A percentile compares a stretch with the other conserved stretches of the same genome.
These are phyloP conservation scores for Lacanobia oleracea DNA, from an alignment of 2,888 invertebrate genomes.

Conservation along the genomic window DNA sequence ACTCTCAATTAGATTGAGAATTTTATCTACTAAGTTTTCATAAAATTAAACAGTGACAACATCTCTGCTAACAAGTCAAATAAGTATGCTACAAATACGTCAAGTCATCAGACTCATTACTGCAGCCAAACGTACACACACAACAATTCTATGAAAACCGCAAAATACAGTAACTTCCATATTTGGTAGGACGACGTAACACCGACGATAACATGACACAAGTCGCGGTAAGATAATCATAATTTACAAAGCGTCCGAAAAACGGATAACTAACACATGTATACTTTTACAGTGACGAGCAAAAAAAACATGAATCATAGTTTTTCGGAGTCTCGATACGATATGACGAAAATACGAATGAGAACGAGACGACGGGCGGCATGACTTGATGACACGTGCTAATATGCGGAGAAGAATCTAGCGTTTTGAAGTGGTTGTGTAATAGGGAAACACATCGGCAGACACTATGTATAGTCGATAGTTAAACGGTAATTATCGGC, in stretches of 20 bases:
- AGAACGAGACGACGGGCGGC: slow-evolving; percentile 34
- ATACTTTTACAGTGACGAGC: slow-evolving; percentile 22
- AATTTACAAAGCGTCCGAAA: slow-evolving; percentile 46
- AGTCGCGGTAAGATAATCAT: slow-evolving; percentile 35
- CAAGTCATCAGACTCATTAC: slow-evolving; percentile 6
- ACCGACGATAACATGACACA: slow-evolving; percentile 31
- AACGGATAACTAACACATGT: slow-evolving; percentile 25
- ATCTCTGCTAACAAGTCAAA: slow-evolving; percentile 8
- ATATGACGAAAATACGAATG: slow-evolving; percentile 53
- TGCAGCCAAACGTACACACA: slow-evolving; percentile 20
- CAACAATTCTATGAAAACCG: slow-evolving; percentile 32
- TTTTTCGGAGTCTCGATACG: slow-evolving; percentile 14
- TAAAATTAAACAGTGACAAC: neutral
- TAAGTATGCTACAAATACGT: slow-evolving; percentile 22
- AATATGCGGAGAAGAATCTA: slow-evolving; percentile 11
- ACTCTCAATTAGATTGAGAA: neutral
- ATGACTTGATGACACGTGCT: slow-evolving; percentile 25
- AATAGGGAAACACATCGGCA: neutral
- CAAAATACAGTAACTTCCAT: slow-evolving; percentile 23
- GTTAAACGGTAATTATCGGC: neutral
- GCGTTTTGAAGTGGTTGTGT: neutral
- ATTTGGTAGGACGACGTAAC: slow-evolving; percentile 41
- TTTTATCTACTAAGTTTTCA: neutral
- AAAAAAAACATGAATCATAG: slow-evolving; percentile 48
- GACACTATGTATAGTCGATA: neutral